Evolutionary conservation across 2,113 vertebrate genomes (phyloP), one percentile per base, ranked within the genome.

Genomic region (Andinoacara biseriatus): DNA sequence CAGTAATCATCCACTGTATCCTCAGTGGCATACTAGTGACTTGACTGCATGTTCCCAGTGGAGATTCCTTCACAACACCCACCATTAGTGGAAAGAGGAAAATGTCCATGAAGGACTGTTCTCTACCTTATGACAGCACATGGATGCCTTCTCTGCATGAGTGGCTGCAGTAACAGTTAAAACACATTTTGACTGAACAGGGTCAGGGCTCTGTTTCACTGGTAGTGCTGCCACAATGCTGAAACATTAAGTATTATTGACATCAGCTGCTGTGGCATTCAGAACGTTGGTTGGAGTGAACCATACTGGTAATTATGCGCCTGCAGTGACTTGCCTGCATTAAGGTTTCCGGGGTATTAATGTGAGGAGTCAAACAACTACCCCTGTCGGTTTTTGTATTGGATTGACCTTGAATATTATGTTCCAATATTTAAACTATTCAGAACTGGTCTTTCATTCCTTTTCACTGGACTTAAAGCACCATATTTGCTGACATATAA

Each of bases 111-210:
- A 75, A 84, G 58, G 74, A 82, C 84, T 80, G 59, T 83, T 75
- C 40, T 81, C 76, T 61, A 75, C 87, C 76, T 60, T 82, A 80
- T 90, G 85, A 88, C 83, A 90, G 82, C 74, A 87, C 86, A 88
- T 85, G 78, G 61, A 83, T 87, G 82, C 76, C 87, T 87, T 84
- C 74, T 91, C 86, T 83, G 90, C 88, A 59, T 84, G 82, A 82
- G 65, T 90, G 86, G 80, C 58, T 40, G 24, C 74, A 78, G 74
- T 60, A 81, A 76, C 75, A 80, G 79, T 80, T 87, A 83, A 90
- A 93, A 93, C 86, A 59, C 78, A 90, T 58, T 89, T 43, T 93
- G 92, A 94, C 87, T 90, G 90, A 94, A 94, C 92, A 86, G 89
- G 93, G 92, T 94, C 93, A 93, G 75, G 24, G 15, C 14, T 26